Base-by-base conservation (phyloP, 2,888 invertebrate species). In the Temnothorax unifasciatus region DNA sequence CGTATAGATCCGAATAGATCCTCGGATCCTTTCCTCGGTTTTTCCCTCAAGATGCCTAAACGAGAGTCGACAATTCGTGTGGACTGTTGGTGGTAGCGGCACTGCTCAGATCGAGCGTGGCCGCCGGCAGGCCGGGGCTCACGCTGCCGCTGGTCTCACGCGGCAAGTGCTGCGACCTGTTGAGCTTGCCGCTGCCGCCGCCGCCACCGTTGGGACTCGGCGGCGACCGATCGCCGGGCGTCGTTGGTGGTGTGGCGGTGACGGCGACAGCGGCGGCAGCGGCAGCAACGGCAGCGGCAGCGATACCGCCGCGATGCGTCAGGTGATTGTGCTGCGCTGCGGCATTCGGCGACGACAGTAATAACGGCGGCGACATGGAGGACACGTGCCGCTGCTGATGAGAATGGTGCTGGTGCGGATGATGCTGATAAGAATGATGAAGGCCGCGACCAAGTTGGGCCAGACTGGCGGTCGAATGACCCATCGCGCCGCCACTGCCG, bases 21-120 rank as follows among this genome's bases (percentile, higher is more conserved):
- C 21, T 25, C 21, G 44, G 8, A 71, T n/a, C 25, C n/a, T 47
- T 25, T 1, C 57, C 11, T 13, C n/a, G 52, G 3, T 59, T 15
- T 21, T 18, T 29, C 47, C 18, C 8, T 71, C 13, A 5, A 21
- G 21, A 9, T 44, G 3, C 44, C 96, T 95, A 97, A 81, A 97
- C 97, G 90, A 97, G 95, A n/a, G 97, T 97, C 47, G 97, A 97
- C 73, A 97, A 95, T 94, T 97, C 97, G 90, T 97, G 97, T 59
- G 97, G 96, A 66, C 96, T 96, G 92, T 96, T 96, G 18, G 96
- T 96, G 21, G 96, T 96, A 84, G 96, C 96, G n/a, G 96, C 96
- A 92, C 96, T 97, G 92, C 97, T 97, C 91, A 97, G 95, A 93
- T 97, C 97, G 82, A 96, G 94, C 18, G 96, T 96, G 6, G 96